phyloP scores from a whole-genome alignment of 2,797 vertebrate genomes.

The Loriculus beryllinus region DNA sequence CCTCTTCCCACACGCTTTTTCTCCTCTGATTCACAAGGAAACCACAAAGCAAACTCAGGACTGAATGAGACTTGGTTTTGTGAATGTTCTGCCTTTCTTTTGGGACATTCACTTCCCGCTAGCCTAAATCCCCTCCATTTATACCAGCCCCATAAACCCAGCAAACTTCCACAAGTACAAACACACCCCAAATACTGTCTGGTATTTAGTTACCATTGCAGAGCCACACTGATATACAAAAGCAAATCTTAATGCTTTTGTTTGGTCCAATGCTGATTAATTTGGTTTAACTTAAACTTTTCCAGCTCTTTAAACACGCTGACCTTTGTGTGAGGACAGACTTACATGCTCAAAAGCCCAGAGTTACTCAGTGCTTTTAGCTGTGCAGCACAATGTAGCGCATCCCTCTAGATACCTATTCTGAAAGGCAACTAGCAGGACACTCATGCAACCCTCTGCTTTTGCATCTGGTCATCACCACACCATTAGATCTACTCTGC shows the following conservation, averaged over 20 bases:
- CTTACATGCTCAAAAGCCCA: background rate
- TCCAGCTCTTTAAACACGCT: background rate
- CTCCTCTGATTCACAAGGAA: constrained; percentile 50
- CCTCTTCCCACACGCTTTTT: constrained; percentile 33
- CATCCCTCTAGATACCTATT: background rate
- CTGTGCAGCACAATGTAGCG: fast-evolving
- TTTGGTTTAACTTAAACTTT: background rate
- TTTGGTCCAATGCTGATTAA: background rate
- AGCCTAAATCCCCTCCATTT: background rate
- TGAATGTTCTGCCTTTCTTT: background rate
- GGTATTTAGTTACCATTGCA: background rate
- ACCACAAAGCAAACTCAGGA: constrained; percentile 44
- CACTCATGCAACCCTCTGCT: fast-evolving
- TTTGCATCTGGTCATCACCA: background rate
- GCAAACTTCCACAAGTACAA: background rate
- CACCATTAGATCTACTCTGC: background rate
- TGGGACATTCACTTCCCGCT: background rate
- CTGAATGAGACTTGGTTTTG: background rate
- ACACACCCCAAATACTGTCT: background rate
- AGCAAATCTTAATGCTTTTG: background rate
- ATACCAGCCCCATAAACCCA: background rate
- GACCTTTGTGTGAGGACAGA: background rate
- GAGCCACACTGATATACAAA: background rate
- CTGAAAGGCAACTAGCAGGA: background rate
- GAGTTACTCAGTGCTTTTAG: background rate